Conservation (phyloP, 2,797 vertebrate species). For the Spea hammondii region DNA sequence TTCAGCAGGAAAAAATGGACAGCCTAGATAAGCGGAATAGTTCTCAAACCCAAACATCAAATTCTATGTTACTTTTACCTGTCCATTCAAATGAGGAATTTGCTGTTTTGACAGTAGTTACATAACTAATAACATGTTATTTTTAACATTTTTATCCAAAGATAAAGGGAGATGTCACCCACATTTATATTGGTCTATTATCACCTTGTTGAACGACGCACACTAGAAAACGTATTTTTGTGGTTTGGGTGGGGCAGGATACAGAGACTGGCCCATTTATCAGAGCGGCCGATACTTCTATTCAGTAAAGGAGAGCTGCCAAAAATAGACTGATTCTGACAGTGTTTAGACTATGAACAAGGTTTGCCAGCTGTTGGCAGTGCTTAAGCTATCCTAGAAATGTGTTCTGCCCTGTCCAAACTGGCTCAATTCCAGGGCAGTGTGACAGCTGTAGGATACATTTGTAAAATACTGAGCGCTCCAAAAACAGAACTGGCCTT, state of each 20-base stretch:
- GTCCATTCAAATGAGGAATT: too few species aligned
- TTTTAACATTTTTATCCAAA: too few species aligned
- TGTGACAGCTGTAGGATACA: slow-evolving; percentile 58
- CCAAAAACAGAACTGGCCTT: slow-evolving; percentile 56
- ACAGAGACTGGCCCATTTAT: slow-evolving; percentile 31
- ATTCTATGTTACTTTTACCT: too few species aligned
- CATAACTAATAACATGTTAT: too few species aligned
- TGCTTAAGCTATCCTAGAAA: slow-evolving; percentile 55
- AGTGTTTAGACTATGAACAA: slow-evolving; percentile 51
- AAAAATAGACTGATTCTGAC: slow-evolving; percentile 54
- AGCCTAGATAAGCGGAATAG: too few species aligned
- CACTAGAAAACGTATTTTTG: slow-evolving; percentile 17
- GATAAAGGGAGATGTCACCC: too few species aligned
- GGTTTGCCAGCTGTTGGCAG: slow-evolving; percentile 55
- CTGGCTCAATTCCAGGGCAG: slow-evolving; percentile 23
- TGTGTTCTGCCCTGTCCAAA: slow-evolving; percentile 46
- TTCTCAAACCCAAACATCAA: too few species aligned
- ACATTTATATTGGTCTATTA: too few species aligned
- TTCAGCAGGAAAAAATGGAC: too few species aligned
- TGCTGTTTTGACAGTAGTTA: too few species aligned
- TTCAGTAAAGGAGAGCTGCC: slow-evolving; percentile 41
- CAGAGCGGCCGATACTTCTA: slow-evolving; percentile 40
- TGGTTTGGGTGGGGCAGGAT: slow-evolving; percentile 29
- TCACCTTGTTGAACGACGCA: neutral
- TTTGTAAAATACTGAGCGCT: slow-evolving; percentile 55